These are phyloP conservation scores for Scopus umbretta DNA, from an alignment of 2,113 vertebrate species.

Conservation along the genomic window DNA sequence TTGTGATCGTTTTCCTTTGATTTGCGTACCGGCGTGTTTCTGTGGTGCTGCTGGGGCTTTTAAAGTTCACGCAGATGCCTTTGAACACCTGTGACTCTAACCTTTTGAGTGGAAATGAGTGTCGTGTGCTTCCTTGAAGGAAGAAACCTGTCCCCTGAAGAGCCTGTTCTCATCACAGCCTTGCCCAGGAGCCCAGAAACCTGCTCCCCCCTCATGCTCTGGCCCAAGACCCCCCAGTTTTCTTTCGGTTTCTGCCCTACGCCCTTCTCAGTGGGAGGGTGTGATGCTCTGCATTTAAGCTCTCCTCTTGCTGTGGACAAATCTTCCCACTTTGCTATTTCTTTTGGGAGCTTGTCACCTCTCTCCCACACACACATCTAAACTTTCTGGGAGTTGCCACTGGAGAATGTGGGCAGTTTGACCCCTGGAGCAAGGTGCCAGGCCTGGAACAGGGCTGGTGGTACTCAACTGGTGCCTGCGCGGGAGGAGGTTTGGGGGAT, in stretches of 20 bases:
- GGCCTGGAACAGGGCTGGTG: neutral
- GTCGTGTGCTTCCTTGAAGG: neutral
- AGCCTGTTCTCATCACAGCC: neutral
- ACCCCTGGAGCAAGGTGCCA: neutral
- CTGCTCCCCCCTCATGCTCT: neutral
- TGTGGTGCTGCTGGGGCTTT: neutral
- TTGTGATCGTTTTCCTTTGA: neutral
- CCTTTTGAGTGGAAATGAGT: neutral
- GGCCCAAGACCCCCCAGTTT: neutral
- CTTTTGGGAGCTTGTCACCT: neutral
- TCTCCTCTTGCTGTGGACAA: accelerated
- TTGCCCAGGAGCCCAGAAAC: neutral
- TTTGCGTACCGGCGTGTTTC: neutral
- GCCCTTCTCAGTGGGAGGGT: neutral
- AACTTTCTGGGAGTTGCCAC: neutral
- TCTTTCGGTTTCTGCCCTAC: neutral
- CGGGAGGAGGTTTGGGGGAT: too few relatives aligned
- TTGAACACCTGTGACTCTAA: neutral
- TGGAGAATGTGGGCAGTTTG: neutral
- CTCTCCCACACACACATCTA: accelerated
- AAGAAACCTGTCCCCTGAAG: neutral
- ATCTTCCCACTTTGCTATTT: neutral
- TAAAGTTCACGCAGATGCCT: neutral
- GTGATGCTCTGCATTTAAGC: accelerated
- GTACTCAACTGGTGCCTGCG: accelerated